Percentiles rank a stretch among this genome's conserved stretches.
These are phyloP conservation scores for Dipodomys spectabilis DNA, from an alignment of 2,113 vertebrate species.

Conservation along the genomic window DNA sequence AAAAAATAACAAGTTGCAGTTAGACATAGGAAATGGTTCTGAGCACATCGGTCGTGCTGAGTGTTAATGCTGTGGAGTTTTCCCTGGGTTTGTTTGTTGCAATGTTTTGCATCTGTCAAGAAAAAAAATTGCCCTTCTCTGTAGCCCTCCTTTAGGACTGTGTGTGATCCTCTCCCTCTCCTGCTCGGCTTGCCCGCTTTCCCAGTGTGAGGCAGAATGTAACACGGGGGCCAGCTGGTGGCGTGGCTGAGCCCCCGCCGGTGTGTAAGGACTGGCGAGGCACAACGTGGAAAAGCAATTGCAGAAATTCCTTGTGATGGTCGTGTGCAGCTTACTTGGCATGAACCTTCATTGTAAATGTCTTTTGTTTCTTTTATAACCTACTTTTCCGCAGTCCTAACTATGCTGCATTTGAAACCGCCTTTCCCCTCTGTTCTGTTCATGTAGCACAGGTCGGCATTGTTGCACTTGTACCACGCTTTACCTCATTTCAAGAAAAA, in stretches of 20 bases:
- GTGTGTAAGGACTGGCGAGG: conserved; percentile 79
- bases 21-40: conserved; percentile 75
- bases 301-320: conserved; percentile 69
- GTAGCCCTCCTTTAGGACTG: conserved; percentile 72
- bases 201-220: conserved; percentile 71
- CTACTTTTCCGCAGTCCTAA: conserved; percentile 84
- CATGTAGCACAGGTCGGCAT: conserved; percentile 95
- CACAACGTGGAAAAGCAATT: conserved; percentile 77
- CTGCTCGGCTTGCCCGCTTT: background rate
- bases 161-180: conserved; percentile 70
- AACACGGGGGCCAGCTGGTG: conserved; percentile 67
- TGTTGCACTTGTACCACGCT: conserved; percentile 96
- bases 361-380: conserved; percentile 69
- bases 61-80: conserved; percentile 77
- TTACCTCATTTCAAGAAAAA: conserved; percentile 96
- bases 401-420: conserved; percentile 86
- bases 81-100: conserved; percentile 82
- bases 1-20: conserved; percentile 71
- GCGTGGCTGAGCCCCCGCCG: conserved; percentile 81
- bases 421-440: conserved; percentile 88
- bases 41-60: conserved; percentile 82
- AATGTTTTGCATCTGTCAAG: conserved; percentile 78
- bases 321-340: conserved; percentile 80
- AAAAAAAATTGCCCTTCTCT: conserved; percentile 54
- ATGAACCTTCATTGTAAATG: conserved; percentile 73